phyloP scores from a whole-genome alignment of 2,888 invertebrate species.

The Cheilosia pagana region DNA sequence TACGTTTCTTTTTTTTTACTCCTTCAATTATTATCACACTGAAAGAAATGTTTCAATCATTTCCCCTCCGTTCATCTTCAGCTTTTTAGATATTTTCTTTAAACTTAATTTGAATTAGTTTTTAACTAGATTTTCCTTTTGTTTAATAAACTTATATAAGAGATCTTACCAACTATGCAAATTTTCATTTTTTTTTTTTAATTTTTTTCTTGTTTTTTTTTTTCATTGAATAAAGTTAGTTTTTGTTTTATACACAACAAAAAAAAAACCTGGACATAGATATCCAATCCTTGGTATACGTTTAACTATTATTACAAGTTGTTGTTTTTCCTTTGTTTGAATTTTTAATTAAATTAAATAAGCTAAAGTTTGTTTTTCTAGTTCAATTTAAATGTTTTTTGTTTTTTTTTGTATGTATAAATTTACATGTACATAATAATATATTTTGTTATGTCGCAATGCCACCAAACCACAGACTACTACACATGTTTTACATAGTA shows the following conservation, averaged over 20 bases:
- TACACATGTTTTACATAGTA: slow-evolving; percentile 58
- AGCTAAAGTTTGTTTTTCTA: slow-evolving; percentile 57
- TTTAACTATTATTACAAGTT: slow-evolving; percentile 67
- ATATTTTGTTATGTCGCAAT: slow-evolving; percentile 68
- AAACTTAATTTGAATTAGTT: slow-evolving; percentile 36
- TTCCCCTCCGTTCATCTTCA: slow-evolving; percentile 49
- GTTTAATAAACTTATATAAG: slow-evolving; percentile 60
- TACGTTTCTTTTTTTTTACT: slow-evolving; percentile 36
- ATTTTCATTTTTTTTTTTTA: slow-evolving; percentile 36
- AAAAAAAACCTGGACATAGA: slow-evolving; percentile 70
- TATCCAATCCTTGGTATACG: slow-evolving; percentile 75
- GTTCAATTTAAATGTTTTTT: slow-evolving; percentile 56
- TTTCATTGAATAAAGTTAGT: slow-evolving; percentile 10
- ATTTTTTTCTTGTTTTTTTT: no score
- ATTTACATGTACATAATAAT: slow-evolving; percentile 61
- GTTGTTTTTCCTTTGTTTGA: slow-evolving; percentile 33
- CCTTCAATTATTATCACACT: slow-evolving; percentile 68
- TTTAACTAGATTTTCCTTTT: slow-evolving; percentile 47
- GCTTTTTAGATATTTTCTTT: slow-evolving; percentile 19
- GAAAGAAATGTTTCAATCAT: slow-evolving; percentile 61
- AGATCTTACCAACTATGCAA: slow-evolving; percentile 48
- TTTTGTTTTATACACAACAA: slow-evolving; percentile 43
- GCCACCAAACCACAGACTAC: slow-evolving; percentile 73
- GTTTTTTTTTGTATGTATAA: slow-evolving; percentile 54
- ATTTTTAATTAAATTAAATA: slow-evolving; percentile 68